Evolutionary conservation across 1,140 invertebrate genomes (phyloP).

Genomic region (Diplogasteroides magnus): DNA sequence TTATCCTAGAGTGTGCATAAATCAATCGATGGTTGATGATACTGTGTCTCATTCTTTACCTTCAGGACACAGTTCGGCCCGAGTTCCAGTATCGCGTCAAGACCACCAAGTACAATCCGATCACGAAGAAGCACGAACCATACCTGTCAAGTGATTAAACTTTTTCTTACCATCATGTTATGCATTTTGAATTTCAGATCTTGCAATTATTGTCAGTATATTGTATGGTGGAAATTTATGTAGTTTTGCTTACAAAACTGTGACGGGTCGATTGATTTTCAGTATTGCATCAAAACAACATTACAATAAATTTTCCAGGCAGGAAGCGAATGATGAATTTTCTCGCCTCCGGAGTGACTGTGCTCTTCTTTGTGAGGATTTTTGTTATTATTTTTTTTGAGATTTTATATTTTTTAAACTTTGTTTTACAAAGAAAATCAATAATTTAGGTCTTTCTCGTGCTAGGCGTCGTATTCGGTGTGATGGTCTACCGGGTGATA

Average conservation of each 20-base stretch:
- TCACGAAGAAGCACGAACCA: constrained; percentile 46
- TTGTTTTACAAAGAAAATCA: constrained; percentile 19
- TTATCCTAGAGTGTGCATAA: background rate
- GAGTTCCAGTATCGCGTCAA: constrained; percentile 47
- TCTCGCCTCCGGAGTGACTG: constrained; percentile 39
- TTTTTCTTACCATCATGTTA: constrained; percentile 34
- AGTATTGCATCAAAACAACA: too few relatives aligned
- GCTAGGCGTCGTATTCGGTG: constrained; percentile 46
- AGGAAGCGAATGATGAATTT: constrained; percentile 13
- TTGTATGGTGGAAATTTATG: too few relatives aligned
- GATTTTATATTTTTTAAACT: too few relatives aligned
- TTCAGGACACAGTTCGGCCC: constrained; percentile 47
- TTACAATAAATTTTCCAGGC: too few relatives aligned
- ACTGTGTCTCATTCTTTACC: too few relatives aligned
- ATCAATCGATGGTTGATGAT: too few relatives aligned
- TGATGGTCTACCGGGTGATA: constrained; percentile 48
- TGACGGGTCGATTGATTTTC: too few relatives aligned
- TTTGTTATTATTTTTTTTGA: too few relatives aligned
- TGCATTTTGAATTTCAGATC: too few relatives aligned
- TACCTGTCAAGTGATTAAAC: constrained; percentile 41
- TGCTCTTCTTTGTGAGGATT: constrained; percentile 51
- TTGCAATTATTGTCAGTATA: too few relatives aligned
- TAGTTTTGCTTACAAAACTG: too few relatives aligned
- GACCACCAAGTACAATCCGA: constrained; percentile 42
- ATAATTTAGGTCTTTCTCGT: constrained; percentile 41